Evolutionary conservation across 1,140 invertebrate species (phyloP), one percentile per base, ranked within the genome.

Genomic region (Adoxophyes honmai): DNA sequence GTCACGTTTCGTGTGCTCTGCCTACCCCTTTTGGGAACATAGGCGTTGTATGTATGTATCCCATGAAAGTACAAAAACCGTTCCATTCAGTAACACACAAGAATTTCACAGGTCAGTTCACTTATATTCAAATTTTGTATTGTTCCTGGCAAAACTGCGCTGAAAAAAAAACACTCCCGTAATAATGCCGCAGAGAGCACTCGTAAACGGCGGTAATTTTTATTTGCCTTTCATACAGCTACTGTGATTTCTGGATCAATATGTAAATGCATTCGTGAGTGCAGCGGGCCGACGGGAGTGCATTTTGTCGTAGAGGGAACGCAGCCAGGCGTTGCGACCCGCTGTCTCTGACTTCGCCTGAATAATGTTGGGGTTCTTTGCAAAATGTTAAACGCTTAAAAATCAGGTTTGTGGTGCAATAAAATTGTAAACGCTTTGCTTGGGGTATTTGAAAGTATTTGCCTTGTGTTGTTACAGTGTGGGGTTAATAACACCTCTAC

Each of bases 221-320:
- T 70, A 67, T 71, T 71, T 76, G 66, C 64, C 54, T 70, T 73
- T 68, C 70, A 72, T 64, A 70, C 60, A 70, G 68, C 62, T 59
- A 69, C 62, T 73, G 74, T 75, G 78, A 77, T 77, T 76, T 66
- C 56, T 64, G 74, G 78, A 81, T 86, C 80, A 82, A 83, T 86
- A 86, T 82, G 78, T 86, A 79, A 83, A 81, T 83, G 80, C 78
- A 81, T 70, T 73, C 75, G 70, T 75, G 73, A 79, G 75, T 80
- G 70, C 71, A 74, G 59, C 64, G 62, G 62, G 59, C 60, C 63
- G 64, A 55, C 33, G 62, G 63, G 66, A 79, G 75, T 79, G 76
- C 78, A 81, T 79, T 78, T 78, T 79, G 78, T 78, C 73, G 78
- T 78, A 68, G 64, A 62, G 58, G 55, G 48, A 59, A 62, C 36